Percentiles rank a stretch among this genome's conserved stretches.
These are phyloP conservation scores for Drosophila pandora DNA, from an alignment of 1,140 invertebrate genomes.

Conservation along the genomic window DNA sequence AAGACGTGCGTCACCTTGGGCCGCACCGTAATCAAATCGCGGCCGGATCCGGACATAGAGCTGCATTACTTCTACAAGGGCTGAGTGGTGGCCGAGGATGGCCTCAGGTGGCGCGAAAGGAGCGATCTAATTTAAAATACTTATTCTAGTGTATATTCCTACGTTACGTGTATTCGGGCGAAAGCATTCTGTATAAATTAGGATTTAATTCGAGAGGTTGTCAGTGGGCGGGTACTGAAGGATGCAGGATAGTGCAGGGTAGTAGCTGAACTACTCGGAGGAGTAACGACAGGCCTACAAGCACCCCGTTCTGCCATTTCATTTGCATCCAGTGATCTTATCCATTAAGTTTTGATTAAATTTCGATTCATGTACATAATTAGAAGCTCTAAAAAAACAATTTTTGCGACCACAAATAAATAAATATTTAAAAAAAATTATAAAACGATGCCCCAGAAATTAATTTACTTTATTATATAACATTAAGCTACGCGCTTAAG, in stretches of 20 bases:
- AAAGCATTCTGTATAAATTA: conserved; percentile 72
- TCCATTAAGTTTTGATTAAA: conserved; percentile 66
- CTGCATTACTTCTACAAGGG: conserved; percentile 70
- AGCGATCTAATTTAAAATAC: conserved; percentile 44
- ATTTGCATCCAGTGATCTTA: conserved; percentile 77
- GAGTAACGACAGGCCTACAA: neutral
- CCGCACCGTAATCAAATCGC: conserved; percentile 53
- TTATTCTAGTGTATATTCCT: conserved; percentile 58
- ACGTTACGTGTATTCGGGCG: conserved; percentile 65
- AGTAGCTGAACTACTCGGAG: neutral
- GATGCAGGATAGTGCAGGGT: conserved; percentile 11
- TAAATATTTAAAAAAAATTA: conserved; percentile 10
- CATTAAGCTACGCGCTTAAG: conserved; percentile 65
- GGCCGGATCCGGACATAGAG: conserved; percentile 57
- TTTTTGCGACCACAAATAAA: conserved; percentile 7
- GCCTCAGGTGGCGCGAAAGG: neutral
- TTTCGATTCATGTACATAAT: conserved; percentile 64
- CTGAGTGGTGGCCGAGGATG: conserved; percentile 16
- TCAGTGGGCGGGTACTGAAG: conserved; percentile 7
- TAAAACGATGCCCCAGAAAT: conserved; percentile 17
- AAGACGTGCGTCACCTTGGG: conserved; percentile 71
- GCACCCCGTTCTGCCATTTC: conserved; percentile 36
- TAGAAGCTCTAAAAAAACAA: conserved; percentile 25
- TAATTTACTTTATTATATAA: conserved; percentile 52
- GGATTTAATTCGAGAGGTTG: conserved; percentile 60